A percentile compares a stretch with the other conserved stretches of the same genome.
phyloP scores from a whole-genome alignment of 2,888 invertebrate species.

The Tridacna crocea region DNA sequence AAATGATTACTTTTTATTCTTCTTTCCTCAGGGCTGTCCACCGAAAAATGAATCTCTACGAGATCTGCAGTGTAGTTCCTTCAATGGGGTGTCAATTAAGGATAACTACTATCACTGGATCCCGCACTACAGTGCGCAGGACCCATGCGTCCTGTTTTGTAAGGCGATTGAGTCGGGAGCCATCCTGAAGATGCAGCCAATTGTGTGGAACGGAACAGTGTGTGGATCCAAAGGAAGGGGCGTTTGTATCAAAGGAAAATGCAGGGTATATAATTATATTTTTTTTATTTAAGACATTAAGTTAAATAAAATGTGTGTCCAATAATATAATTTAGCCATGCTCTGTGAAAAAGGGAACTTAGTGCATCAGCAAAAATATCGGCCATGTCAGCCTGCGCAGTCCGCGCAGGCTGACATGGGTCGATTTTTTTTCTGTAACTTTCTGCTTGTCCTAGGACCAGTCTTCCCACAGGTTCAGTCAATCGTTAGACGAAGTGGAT shows the following conservation, averaged over 20 bases:
- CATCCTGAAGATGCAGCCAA: constrained; percentile 51
- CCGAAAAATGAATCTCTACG: constrained; percentile 30
- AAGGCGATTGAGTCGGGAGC: constrained; percentile 51
- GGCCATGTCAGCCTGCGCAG: no score
- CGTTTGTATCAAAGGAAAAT: constrained; percentile 96
- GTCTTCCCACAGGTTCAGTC: no score
- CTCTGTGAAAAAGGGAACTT: no score
- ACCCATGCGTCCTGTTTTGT: constrained; percentile 93
- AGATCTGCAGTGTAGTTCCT: constrained; percentile 92
- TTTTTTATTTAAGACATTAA: no score
- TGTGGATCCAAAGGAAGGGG: constrained; percentile 91
- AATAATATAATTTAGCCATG: no score
- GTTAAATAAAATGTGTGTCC: no score
- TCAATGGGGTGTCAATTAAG: constrained; percentile 92
- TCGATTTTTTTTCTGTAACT: no score
- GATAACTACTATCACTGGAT: constrained; percentile 90
- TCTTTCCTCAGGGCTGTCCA: constrained; percentile 68
- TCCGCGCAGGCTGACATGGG: no score
- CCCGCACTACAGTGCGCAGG: constrained; percentile 90
- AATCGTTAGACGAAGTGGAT: no score
- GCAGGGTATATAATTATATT: constrained; percentile 89
- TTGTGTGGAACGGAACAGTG: constrained; percentile 93
- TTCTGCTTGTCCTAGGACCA: no score
- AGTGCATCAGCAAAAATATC: no score
- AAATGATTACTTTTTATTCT: background rate